Base-by-base conservation (phyloP, 1,140 invertebrate species). In the Saccostrea cuccullata region DNA sequence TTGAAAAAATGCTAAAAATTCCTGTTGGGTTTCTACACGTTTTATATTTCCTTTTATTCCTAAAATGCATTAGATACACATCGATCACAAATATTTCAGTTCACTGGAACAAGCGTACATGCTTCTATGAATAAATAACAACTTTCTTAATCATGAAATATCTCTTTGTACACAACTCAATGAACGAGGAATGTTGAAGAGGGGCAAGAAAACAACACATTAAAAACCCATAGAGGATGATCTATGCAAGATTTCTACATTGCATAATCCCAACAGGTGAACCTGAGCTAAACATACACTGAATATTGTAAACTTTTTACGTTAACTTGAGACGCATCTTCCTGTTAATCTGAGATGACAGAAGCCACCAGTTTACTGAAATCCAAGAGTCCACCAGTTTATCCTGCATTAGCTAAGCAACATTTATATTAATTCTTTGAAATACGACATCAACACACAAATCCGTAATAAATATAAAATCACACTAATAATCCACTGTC, bases 141-240 rank as follows among this genome's bases (percentile, higher is more conserved):
- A 77, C 26, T 77, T 26, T 77, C 13, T 77, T 77, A 26, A 77
- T 77, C 70, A 77, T 77, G 30, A 77, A 77, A 77, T 77, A 77
- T 77, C 30, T 77, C 70, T 77, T 30, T 77, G 70, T 77, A 77
- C 70, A 77, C 70, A 77, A 77, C 70, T 77, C 70, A 77, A 77
- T 77, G 70, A 77, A 77, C 70, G 30, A 30, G 70, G 70, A 36
- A 77, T 77, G 70, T 77, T 30, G 70, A 77, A 30, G 23, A 77
- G 70, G 30, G 70, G 70, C 70, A 36, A 77, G 26, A 77, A 36
- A 77, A 77, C 23, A 36, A 30, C 70, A 77, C 70, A 77, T 77
- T 30, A 77, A 30, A 47, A 77, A 26, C 30, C 70, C 23, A 23
- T 77, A 30, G 70, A 77, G 26, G 70, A 77, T 77, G 70, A 77